Base-by-base conservation (phyloP, 1,140 invertebrate genomes). In the Melipona quadrifasciata region DNA sequence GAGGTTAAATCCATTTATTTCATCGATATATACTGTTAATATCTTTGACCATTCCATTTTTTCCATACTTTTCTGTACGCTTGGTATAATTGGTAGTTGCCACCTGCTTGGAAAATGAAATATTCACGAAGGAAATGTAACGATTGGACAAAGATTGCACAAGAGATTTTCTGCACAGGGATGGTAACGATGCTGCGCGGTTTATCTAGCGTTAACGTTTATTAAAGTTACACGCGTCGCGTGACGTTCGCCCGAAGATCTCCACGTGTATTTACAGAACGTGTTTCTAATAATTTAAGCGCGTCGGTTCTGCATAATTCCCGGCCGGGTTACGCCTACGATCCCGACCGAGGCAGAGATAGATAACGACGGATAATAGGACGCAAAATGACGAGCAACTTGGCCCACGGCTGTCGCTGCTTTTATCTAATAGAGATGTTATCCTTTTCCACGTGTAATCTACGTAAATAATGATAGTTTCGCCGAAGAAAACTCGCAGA, bases 101-200 rank as follows among this genome's bases (percentile, higher is more conserved):
- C 19, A 21, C 12, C 8, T 47, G 19, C 2, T 14, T 21, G 27
- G 24, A 47, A 68, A 68, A 77, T 78, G 74, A 83, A 83, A 83
- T 83, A 84, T 84, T 83, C 82, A 61, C 39, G 75, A 61, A 71
- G 4, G 11, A 61, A 16, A 71, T 71, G 31, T 51, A 83, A 83
- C 55, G 55, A 71, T 61, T 78, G 68, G 75, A 55, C 70, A 71
- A 79, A 78, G 75, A 55, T 71, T 79, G 39, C 55, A 53, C 75
- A 34, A 53, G 55, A 71, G 51, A 79, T 19, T 83, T 83, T 19
- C 21, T n/a, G 55, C 53, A 53, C 55, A 51, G 51, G 73, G 51
- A 51, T 76, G 74, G 51, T 61, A 34, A 39, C 39, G 39, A 39
- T 39, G 39, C 4, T 47, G 8, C 39, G 39, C 39, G 39, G 39